Percentiles rank a stretch among this genome's conserved stretches.
Evolutionary conservation across 2,797 vertebrate genomes (phyloP).

Genomic region (Intellagama lesueurii): DNA sequence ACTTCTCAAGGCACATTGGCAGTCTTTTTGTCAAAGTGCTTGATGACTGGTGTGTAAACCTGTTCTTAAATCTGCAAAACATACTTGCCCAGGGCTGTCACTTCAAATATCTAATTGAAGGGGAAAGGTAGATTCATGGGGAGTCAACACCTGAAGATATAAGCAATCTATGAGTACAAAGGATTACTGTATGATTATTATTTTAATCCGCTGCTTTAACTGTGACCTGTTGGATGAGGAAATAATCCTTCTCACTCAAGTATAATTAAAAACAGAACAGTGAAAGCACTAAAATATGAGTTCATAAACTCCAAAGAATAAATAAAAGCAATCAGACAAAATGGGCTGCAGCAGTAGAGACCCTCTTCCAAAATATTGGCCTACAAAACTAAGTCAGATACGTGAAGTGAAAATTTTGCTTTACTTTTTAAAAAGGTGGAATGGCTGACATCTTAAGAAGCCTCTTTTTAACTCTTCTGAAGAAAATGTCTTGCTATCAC

Average conservation of each 20-base stretch:
- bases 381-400: too few species aligned
- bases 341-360: too few species aligned
- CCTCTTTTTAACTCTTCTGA: background rate
- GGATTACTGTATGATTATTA: constrained; percentile 13
- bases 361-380: too few species aligned
- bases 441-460: background rate
- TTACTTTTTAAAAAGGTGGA: background rate
- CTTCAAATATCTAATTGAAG: constrained; percentile 21
- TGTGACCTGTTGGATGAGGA: background rate
- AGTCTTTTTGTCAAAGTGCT: constrained; percentile 20
- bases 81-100: constrained; percentile 24
- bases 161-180: constrained; percentile 9
- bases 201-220: constrained; percentile 32
- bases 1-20: constrained; percentile 10
- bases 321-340: too few species aligned
- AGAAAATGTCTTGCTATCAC: background rate
- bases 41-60: constrained; percentile 27
- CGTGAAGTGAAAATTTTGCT: too few species aligned
- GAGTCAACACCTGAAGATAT: constrained; percentile 1
- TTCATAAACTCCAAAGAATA: too few species aligned
- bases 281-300: too few species aligned
- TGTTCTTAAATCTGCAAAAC: constrained; percentile 28
- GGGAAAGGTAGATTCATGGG: background rate
- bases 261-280: too few species aligned
- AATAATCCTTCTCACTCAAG: background rate